Evolutionary conservation across 1,140 invertebrate genomes (phyloP), one percentile per base, ranked within the genome.

Genomic region (Pseudomyrmex dendroicus): DNA sequence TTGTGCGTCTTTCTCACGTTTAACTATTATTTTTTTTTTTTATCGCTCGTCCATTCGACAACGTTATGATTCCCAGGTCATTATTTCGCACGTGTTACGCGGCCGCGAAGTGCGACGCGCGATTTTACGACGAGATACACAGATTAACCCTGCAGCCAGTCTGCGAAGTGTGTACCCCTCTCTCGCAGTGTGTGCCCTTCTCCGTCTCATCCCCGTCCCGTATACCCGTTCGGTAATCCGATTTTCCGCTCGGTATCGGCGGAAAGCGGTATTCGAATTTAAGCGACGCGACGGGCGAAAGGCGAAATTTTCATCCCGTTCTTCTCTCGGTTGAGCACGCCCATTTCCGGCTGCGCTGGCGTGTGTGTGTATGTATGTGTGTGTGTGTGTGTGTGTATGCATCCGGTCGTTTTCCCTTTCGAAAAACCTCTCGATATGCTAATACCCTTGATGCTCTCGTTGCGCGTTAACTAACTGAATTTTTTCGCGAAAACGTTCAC

Each of bases 241-340:
- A 82, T 86, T 86, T 70, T 66, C 70, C 64, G 78, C 84, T 57
- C 85, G 68, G 84, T 73, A 63, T 83, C 68, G 63, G 25, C 46
- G n/a, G 52, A 74, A 64, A 77, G 82, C 48, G 54, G 17, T 57
- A 22, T 46, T 82, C 73, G 68, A 84, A 57, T 86, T 86, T 63
- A 73, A 87, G 61, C 80, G 76, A 67, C 84, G 72, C 84, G 70
- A 63, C 62, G 67, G 17, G 48, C 54, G 83, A 86, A 73, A 56
- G 59, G 61, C 61, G 44, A 22, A 56, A 74, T 83, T 74, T 82
- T 74, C 61, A 56, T 76, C 59, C 52, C 5, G 44, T n/a, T 17
- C 72, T 74, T 35, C 22, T 35, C 22, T 64, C 50, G 70, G 22
- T 59, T 59, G 25, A 20, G 54, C 76, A 73, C 61, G 73, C 13